These are phyloP conservation scores for Tenrec ecaudatus DNA, from an alignment of 2,113 vertebrate genomes.

Conservation along the genomic window DNA sequence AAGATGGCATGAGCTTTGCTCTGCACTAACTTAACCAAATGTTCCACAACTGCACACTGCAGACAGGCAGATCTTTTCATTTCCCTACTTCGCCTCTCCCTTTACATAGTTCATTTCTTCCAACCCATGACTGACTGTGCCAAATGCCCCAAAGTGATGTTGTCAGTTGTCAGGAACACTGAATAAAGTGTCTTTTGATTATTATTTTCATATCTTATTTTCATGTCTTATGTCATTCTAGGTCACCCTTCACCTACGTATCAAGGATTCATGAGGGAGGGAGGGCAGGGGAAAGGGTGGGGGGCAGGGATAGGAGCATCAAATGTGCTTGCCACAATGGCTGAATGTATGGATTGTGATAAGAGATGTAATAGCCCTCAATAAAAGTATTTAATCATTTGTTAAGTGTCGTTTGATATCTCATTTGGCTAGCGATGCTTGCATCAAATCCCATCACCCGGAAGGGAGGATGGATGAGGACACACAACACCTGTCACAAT, in stretches of 20 bases:
- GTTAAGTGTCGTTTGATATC: background rate
- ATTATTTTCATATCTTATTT: too few relatives aligned
- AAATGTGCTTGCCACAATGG: too few relatives aligned
- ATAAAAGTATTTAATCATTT: too few relatives aligned
- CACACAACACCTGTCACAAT: background rate
- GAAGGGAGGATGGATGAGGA: background rate
- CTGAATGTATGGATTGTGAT: too few relatives aligned
- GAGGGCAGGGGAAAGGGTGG: too few relatives aligned
- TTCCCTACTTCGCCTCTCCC: background rate
- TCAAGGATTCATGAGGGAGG: too few relatives aligned
- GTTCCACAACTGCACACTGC: background rate
- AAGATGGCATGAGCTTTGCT: background rate
- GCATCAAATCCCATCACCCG: background rate
- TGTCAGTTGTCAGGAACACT: constrained; percentile 7
- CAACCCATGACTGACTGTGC: background rate
- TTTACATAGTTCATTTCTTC: background rate
- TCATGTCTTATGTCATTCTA: too few relatives aligned
- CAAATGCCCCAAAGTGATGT: background rate
- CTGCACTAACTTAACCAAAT: background rate
- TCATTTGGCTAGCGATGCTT: background rate
- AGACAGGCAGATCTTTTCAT: background rate
- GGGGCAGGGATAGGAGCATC: too few relatives aligned
- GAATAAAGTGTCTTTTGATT: background rate
- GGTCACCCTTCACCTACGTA: too few relatives aligned
- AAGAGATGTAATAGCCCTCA: too few relatives aligned